Evolutionary conservation across 2,113 vertebrate genomes (phyloP).

Genomic region (Dolichotis patagonum): DNA sequence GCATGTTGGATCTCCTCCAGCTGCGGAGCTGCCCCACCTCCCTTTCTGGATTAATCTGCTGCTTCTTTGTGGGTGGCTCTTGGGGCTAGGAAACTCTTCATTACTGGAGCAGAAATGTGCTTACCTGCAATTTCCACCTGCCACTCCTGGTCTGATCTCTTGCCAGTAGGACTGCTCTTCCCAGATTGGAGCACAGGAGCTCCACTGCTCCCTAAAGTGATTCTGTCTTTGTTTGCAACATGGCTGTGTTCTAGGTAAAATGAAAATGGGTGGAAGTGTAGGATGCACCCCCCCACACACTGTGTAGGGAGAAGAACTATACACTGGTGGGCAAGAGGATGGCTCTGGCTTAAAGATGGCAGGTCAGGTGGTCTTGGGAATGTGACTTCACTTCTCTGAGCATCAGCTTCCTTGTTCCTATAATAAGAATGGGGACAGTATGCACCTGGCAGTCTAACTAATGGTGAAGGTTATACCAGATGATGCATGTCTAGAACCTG

Average conservation of each 20-base stretch:
- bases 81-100: not conserved
- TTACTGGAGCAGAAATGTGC: not conserved
- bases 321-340: not conserved
- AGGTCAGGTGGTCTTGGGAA: not conserved
- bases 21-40: not conserved
- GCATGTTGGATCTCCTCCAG: not conserved
- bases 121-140: not conserved
- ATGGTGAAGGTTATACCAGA: not conserved
- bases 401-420: not conserved
- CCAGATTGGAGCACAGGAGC: not conserved
- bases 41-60: not conserved
- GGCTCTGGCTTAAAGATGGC: not conserved
- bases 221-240: not conserved
- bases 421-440: not conserved
- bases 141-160: not conserved
- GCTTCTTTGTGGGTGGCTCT: not conserved
- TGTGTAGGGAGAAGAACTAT: not conserved
- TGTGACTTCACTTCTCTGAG: not conserved
- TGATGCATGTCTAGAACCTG: not conserved
- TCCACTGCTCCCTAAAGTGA: not conserved
- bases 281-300: not conserved
- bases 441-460: not conserved
- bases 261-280: not conserved
- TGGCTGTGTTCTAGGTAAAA: rapidly evolving
- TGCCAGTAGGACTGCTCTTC: not conserved